Evolutionary conservation across 2,888 invertebrate genomes (phyloP), one percentile per base, ranked within the genome.

Genomic region (Heliconius erato): DNA sequence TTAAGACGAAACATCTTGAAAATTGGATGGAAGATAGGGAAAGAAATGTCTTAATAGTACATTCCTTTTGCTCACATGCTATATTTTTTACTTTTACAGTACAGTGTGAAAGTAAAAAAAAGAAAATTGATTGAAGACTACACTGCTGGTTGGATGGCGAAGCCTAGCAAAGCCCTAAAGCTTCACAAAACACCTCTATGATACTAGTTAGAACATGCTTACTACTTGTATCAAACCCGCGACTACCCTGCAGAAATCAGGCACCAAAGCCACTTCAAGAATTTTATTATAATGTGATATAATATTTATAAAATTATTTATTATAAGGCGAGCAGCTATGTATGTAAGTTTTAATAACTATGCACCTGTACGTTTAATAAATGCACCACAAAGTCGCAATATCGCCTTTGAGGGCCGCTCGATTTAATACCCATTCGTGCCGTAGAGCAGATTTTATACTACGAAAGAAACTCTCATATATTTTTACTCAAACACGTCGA

Each of bases 311-410:
- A 76, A 82, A 74, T 84, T 2, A 63, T n/a, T 63, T 79, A 81
- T 83, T 83, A 84, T 84, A 82, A 54, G 80, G 80, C 83, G 79
- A 82, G 83, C 84, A 84, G 82, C 83, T 84, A 79, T 86, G 86
- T 87, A 86, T 86, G 86, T 87, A 86, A 84, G 84, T 87, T 88
- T 88, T 87, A 88, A 88, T 87, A 87, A 87, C 85, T 68, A 80
- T 85, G 87, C 88, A 89, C 88, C 88, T 87, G 88, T 79, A 84
- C 86, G 85, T 87, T 87, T 88, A 88, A 88, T 88, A 88, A 88
- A 88, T 88, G 87, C 85, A 80, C 85, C 86, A 87, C 88, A 87
- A 88, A 86, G 88, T 88, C 85, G 86, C 88, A 86, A 88, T 88
- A 88, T 88, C 84, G 88, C 88, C 87, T 88, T 88, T 87, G 87